phyloP scores from a whole-genome alignment of 92 coral and sea anemone genomes.

The Epizoanthus rinbou region DNA sequence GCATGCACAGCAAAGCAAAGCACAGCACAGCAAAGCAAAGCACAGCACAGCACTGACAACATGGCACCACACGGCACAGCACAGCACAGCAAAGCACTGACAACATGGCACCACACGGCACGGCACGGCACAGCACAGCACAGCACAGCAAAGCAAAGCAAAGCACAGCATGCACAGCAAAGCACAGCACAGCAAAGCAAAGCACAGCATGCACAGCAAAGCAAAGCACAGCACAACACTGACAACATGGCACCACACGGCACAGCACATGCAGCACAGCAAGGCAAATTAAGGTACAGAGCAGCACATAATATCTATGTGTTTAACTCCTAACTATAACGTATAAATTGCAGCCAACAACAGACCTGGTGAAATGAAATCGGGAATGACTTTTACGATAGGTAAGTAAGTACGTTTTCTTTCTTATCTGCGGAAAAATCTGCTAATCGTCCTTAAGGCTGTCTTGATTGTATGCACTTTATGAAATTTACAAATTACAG shows the following conservation, averaged over 20 bases:
- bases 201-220: background rate
- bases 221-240: background rate
- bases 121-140: background rate
- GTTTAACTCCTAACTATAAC: background rate
- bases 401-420: slow-evolving; percentile 46
- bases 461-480: too few relatives aligned
- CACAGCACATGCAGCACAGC: background rate
- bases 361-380: slow-evolving; percentile 79
- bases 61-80: too few relatives aligned
- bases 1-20: too few relatives aligned
- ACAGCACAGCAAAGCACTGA: too few relatives aligned
- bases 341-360: slow-evolving; percentile 64
- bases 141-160: too few relatives aligned
- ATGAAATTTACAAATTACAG: background rate
- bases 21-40: too few relatives aligned
- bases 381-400: slow-evolving; percentile 97
- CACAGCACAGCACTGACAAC: too few relatives aligned
- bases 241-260: too few relatives aligned
- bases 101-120: too few relatives aligned
- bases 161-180: background rate
- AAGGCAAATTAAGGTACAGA: background rate
- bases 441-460: too few relatives aligned
- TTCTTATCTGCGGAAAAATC: background rate
- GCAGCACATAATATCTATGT: background rate
- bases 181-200: background rate